Evolutionary conservation across 2,888 invertebrate species (phyloP).

Genomic region (Amblyteles armatorius): DNA sequence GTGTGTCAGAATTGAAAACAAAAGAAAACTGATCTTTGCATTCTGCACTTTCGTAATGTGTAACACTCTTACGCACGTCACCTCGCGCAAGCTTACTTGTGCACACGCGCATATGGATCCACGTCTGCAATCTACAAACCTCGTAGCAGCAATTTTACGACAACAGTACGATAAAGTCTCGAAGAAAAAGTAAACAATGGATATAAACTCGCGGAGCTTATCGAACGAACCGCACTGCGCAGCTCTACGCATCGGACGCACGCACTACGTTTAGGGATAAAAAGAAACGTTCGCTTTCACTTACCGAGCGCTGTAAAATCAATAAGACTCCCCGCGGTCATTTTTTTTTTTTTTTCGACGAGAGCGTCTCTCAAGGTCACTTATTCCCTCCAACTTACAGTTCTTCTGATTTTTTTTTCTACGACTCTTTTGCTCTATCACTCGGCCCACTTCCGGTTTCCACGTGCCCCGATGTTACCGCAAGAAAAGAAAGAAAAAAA

Average conservation of each 20-base stretch:
- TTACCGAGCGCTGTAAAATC: constrained; percentile 65
- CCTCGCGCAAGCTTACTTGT: too few relatives aligned
- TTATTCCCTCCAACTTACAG: not conserved
- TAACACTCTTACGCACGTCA: too few relatives aligned
- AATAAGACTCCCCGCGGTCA: constrained; percentile 65
- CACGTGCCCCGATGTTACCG: not conserved
- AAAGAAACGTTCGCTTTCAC: not conserved
- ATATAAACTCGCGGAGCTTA: not conserved
- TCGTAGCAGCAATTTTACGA: too few relatives aligned
- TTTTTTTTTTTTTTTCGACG: constrained; percentile 34
- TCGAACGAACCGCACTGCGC: not conserved
- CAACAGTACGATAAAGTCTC: too few relatives aligned
- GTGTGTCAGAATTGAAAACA: too few relatives aligned
- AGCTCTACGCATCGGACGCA: too few relatives aligned
- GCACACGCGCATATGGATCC: too few relatives aligned
- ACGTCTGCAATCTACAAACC: too few relatives aligned
- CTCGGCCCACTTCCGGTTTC: not conserved
- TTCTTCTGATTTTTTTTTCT: not conserved
- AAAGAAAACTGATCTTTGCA: too few relatives aligned
- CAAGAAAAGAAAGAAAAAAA: not conserved
- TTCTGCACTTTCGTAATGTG: too few relatives aligned
- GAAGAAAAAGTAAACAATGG: too few relatives aligned
- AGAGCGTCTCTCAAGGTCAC: not conserved
- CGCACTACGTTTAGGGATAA: not conserved
- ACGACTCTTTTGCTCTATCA: not conserved